Evolutionary conservation across 30 jellyfish, hydroid and myxozoan genomes (phyloP), one percentile per base, ranked within the genome.

Genomic region (Aurelia sp.): DNA sequence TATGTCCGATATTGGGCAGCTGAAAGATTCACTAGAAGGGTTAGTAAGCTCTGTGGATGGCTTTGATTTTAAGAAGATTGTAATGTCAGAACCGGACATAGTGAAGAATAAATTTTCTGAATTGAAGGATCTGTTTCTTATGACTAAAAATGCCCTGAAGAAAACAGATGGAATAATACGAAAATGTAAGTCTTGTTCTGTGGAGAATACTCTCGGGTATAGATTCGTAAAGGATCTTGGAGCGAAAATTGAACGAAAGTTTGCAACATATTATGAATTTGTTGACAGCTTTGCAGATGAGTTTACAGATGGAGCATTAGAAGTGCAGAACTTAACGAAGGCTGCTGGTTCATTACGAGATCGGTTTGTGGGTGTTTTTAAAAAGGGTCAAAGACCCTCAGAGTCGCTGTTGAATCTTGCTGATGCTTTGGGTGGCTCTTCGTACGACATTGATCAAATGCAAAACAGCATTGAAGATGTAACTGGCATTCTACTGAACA

Each of bases 131-230:
- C 31, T 93, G 48, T 79, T 93, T 62, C 73, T 23, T 9, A 31
- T 73, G 57, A 16, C 97, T 17, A 86, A 86, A 21, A 15, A 65
- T 7, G 88, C 92, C 4, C 35, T 93, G 41, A 37, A 37, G 2
- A 70, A 70, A 44, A 90, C 89, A 35, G 98, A 93, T 52, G 63
- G 20, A 1, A 53, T 93, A 51, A 76, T 93, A 48, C 71, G 78
- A 72, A 77, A 93, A 20, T 93, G 98, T 62, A 61, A 73, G 13
- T 58, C 88, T 10, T 93, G 98, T 62, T 73, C 86, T 4, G 85
- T 85, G 72, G 97, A 84, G 47, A 84, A 33, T 17, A 74, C 81
- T 11, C 78, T 93, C 52, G 98, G 98, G 30, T 93, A 93, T 73
- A 75, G 87, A 23, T 93, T 64, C 72, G 61, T 93, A 58, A 78